These are phyloP conservation scores for Halichoerus grypus DNA, from an alignment of 2,113 vertebrate species.

Conservation along the genomic window DNA sequence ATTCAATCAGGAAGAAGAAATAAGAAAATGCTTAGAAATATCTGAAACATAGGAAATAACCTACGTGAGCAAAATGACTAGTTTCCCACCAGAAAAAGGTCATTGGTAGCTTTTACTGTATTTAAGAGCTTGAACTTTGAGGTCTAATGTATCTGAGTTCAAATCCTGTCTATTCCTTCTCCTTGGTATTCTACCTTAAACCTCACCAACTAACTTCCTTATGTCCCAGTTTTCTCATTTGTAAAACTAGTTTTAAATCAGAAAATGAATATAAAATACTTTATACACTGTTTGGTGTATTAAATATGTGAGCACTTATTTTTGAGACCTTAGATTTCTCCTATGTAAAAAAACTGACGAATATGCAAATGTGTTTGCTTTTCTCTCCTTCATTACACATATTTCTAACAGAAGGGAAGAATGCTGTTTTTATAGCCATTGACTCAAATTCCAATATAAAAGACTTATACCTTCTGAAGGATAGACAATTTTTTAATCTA, in stretches of 20 bases:
- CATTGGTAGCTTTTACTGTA: neutral
- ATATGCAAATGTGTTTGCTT: neutral
- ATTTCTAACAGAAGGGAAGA: neutral
- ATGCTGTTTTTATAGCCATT: neutral
- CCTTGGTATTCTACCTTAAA: neutral
- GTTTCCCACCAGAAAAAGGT: neutral
- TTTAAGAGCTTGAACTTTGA: neutral
- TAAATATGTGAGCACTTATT: neutral
- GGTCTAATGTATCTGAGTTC: neutral
- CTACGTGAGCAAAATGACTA: neutral
- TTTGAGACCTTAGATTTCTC: neutral
- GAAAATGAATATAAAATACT: neutral
- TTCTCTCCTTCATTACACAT: neutral
- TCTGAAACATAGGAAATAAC: neutral
- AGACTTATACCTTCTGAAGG: neutral
- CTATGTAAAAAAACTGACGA: neutral
- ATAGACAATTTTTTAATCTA: neutral
- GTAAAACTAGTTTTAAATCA: neutral
- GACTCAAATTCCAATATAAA: neutral
- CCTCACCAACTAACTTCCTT: neutral
- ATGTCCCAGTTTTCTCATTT: neutral
- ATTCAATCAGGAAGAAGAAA: neutral
- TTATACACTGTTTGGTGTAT: neutral
- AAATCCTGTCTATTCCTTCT: neutral
- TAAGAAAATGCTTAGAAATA: neutral